Base-by-base conservation (phyloP, 2,113 vertebrate species). In the Chitala chitala region DNA sequence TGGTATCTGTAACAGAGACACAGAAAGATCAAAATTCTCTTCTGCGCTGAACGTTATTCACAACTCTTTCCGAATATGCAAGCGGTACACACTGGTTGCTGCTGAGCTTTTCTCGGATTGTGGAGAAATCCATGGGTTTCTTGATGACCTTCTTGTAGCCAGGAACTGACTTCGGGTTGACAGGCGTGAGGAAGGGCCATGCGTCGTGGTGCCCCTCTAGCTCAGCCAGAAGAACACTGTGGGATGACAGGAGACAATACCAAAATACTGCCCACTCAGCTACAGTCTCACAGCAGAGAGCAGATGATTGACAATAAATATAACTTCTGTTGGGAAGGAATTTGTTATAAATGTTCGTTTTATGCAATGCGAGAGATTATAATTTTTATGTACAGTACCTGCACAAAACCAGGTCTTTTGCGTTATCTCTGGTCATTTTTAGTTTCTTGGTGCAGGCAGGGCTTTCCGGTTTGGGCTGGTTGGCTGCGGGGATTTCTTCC, bases 111-210 rank as follows among this genome's bases (percentile, higher is more conserved):
- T 94, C 94, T 84, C 91, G 89, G 78, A 96, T 94, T 59, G 93
- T 94, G 61, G 93, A 93, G 83, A 96, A 93, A 84, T 95, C 94
- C 94, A 96, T 96, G 54, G 94, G 94, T 78, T 92, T 95, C 85
- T 91, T 94, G 81, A 96, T 96, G 83, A 96, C 91, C 82, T 94
- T 96, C 86, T 89, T 92, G 84, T 96, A 96, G 77, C 94, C 94
- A 77, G 94, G 94, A 85, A 96, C 94, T 76, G 92, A 91, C 87
- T 94, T 95, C 86, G 91, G 90, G 89, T 95, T 94, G 85, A 96
- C 94, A 80, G 94, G 94, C 79, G 89, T 90, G 79, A 95, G 84
- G 81, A 96, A 96, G 78, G 94, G 94, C 93, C 93, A 94, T 50
- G 93, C 92, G 72, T 95, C 94, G 78, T 94, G 90, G 80, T 96